Conservation (phyloP, 2,888 invertebrate species). For the Slavum lentiscoides region DNA sequence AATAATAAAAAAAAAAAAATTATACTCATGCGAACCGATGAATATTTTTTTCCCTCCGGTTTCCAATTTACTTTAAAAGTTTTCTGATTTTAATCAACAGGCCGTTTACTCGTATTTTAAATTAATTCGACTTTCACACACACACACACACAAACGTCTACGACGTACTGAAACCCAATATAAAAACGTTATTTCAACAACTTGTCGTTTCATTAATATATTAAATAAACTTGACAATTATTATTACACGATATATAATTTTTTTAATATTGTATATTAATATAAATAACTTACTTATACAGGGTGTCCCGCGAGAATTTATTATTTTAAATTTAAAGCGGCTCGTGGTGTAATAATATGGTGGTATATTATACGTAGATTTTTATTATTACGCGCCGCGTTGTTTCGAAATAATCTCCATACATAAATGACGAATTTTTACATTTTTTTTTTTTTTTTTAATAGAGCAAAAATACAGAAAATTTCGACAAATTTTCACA, state of each 20-base stretch:
- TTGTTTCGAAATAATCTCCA: too few species aligned
- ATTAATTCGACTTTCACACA: background rate
- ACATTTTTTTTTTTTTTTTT: too few species aligned
- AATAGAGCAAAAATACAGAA: too few species aligned
- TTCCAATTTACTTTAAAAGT: background rate
- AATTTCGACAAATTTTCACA: too few species aligned
- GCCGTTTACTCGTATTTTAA: background rate
- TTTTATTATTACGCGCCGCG: too few species aligned
- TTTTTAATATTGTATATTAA: background rate
- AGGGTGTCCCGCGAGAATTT: background rate
- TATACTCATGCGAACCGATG: background rate
- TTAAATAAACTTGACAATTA: too few species aligned
- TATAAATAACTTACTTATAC: background rate
- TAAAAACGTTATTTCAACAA: too few species aligned
- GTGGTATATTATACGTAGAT: too few species aligned
- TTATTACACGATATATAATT: background rate
- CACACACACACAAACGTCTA: background rate
- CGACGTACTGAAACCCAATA: too few species aligned
- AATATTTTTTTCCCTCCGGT: background rate
- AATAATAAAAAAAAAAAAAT: conserved; percentile 3
- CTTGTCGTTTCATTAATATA: too few species aligned
- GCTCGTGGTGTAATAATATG: background rate
- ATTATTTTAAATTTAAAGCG: background rate
- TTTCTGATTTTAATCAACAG: conserved; percentile 17
- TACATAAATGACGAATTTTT: too few species aligned